These are phyloP conservation scores for Bostrychus sinensis DNA, from an alignment of 2,113 vertebrate genomes.

Conservation along the genomic window DNA sequence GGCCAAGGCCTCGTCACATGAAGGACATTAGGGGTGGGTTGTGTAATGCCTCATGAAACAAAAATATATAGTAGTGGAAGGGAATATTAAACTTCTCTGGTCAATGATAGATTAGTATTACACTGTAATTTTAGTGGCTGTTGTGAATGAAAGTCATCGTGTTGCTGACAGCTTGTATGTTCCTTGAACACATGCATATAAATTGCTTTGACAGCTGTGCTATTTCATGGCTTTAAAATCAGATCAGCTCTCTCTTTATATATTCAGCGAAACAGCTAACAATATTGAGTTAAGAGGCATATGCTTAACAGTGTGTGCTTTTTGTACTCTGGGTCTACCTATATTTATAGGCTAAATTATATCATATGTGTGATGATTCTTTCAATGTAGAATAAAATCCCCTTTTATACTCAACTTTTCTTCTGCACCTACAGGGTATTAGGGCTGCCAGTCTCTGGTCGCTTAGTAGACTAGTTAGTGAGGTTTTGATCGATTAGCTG, in stretches of 20 bases:
- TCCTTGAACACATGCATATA: background rate
- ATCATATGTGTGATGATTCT: background rate
- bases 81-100: slow-evolving; percentile 17
- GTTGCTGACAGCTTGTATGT: background rate
- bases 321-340: background rate
- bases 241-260: background rate
- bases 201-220: background rate
- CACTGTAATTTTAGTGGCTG: background rate
- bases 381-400: too few species aligned
- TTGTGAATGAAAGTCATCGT: slow-evolving; percentile 15
- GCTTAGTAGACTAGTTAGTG: too few species aligned
- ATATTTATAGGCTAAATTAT: background rate
- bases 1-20: slow-evolving; percentile 55
- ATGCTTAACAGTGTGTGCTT: slow-evolving; percentile 10
- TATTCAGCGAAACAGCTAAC: slow-evolving; percentile 1
- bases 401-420: too few species aligned
- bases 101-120: background rate
- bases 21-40: slow-evolving; percentile 7
- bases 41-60: slow-evolving; percentile 40
- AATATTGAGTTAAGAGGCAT: slow-evolving; percentile 16
- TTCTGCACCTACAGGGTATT: too few species aligned
- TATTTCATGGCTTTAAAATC: background rate
- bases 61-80: slow-evolving; percentile 1
- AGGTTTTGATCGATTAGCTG: too few species aligned
- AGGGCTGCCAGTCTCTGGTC: too few species aligned